Percentiles rank a stretch among this genome's conserved stretches.
Evolutionary conservation across 1,140 invertebrate species (phyloP).

Genomic region (Sarcophaga bullata): DNA sequence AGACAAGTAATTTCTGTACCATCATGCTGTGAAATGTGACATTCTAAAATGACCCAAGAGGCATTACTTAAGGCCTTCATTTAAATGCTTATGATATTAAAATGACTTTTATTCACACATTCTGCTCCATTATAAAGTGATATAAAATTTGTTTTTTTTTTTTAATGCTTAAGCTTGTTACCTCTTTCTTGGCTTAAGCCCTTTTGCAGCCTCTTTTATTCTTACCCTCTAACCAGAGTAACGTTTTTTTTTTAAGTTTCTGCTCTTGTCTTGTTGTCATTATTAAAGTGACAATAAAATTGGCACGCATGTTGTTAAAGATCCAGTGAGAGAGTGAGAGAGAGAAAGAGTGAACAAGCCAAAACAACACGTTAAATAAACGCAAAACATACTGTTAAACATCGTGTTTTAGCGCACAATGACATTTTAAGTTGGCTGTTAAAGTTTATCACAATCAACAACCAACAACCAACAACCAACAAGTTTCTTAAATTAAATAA

Average conservation of each 20-base stretch:
- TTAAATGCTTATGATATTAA: too few species aligned
- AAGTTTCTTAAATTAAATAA: conserved; percentile 12
- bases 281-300: conserved; percentile 27
- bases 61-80: too few species aligned
- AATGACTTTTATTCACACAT: background rate
- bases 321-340: background rate
- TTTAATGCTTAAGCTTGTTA: background rate
- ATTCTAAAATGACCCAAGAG: too few species aligned
- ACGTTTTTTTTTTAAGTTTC: background rate
- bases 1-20: too few species aligned
- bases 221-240: too few species aligned
- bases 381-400: background rate
- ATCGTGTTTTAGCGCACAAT: conserved; percentile 13
- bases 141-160: too few species aligned
- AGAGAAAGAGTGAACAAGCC: background rate
- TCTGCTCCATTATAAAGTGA: conserved; percentile 13
- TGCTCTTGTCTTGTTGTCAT: background rate
- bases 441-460: conserved; percentile 24
- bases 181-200: background rate
- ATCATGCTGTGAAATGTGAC: too few species aligned
- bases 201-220: background rate
- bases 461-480: background rate
- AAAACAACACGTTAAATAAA: background rate
- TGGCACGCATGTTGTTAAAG: conserved; percentile 10
- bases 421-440: conserved; percentile 18